phyloP scores from a whole-genome alignment of 1,140 invertebrate species.

The Nasonia vitripennis region DNA sequence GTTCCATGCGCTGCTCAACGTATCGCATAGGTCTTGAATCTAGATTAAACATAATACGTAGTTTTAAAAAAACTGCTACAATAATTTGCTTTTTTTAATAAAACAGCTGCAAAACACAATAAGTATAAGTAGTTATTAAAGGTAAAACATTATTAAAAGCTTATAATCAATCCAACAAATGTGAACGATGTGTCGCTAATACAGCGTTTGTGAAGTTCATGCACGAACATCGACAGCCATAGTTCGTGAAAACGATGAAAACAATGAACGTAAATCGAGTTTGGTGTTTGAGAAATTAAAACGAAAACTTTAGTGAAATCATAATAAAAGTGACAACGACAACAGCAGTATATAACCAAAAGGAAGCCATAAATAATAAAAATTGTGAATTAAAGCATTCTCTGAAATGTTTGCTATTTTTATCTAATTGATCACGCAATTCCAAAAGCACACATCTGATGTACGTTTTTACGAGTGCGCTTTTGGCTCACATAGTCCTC shows the following conservation, averaged over 20 bases:
- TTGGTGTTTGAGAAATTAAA: constrained; percentile 20
- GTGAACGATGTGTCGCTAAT: neutral
- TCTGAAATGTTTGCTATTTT: constrained; percentile 22
- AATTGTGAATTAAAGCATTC: constrained; percentile 18
- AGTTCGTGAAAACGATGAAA: neutral
- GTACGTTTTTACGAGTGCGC: constrained; percentile 56
- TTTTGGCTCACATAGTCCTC: constrained; percentile 51
- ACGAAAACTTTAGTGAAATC: constrained; percentile 9
- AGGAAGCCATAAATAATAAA: constrained; percentile 13
- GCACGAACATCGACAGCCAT: constrained; percentile 34
- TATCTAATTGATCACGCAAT: neutral
- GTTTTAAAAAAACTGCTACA: neutral
- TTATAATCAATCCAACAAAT: constrained; percentile 14
- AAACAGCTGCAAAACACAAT: constrained; percentile 14
- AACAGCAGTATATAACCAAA: constrained; percentile 12
- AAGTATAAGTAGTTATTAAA: constrained; percentile 10
- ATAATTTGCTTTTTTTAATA: neutral
- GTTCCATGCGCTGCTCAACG: constrained; percentile 81
- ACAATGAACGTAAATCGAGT: neutral
- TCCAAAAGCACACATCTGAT: constrained; percentile 36
- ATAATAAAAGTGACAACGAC: neutral
- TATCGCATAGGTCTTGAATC: constrained; percentile 81
- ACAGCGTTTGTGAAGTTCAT: constrained; percentile 31
- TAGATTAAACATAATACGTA: constrained; percentile 58
- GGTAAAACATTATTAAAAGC: neutral